These are phyloP conservation scores for Molossus molossus DNA, from an alignment of 2,797 vertebrate genomes.

Conservation along the genomic window DNA sequence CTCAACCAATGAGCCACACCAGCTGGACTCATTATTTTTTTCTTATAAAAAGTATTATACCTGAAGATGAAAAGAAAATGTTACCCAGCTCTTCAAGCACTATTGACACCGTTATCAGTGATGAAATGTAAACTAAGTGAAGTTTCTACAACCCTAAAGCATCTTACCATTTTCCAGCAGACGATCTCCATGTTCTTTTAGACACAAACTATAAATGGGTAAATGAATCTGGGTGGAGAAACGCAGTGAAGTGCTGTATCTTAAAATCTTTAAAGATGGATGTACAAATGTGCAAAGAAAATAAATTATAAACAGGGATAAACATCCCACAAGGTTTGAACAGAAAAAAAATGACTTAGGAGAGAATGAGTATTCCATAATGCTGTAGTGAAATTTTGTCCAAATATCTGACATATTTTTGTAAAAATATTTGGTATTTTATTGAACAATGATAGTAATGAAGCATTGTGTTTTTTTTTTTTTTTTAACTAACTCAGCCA, in stretches of 20 bases:
- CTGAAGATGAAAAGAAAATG: constrained; percentile 9
- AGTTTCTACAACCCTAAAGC: neutral
- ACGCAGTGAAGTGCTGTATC: neutral
- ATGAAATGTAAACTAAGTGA: neutral
- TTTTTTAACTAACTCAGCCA: neutral
- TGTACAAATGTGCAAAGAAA: neutral
- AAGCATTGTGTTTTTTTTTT: neutral
- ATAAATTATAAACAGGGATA: neutral
- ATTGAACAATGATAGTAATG: neutral
- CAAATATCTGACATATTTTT: constrained; percentile 38
- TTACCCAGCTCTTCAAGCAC: neutral
- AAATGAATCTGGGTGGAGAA: neutral
- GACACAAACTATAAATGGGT: neutral
- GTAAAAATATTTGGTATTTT: neutral
- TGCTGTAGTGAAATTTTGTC: neutral
- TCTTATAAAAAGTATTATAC: neutral
- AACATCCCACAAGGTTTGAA: neutral
- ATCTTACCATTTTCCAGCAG: neutral
- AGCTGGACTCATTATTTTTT: neutral
- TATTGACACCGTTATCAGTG: neutral
- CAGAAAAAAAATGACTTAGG: neutral
- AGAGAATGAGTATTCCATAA: neutral
- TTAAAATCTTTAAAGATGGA: neutral
- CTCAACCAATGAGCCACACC: too few species aligned
- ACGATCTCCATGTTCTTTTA: neutral